Evolutionary conservation across 2,113 vertebrate genomes (phyloP), one percentile per base, ranked within the genome.

Genomic region (Rhabdornis inornatus): DNA sequence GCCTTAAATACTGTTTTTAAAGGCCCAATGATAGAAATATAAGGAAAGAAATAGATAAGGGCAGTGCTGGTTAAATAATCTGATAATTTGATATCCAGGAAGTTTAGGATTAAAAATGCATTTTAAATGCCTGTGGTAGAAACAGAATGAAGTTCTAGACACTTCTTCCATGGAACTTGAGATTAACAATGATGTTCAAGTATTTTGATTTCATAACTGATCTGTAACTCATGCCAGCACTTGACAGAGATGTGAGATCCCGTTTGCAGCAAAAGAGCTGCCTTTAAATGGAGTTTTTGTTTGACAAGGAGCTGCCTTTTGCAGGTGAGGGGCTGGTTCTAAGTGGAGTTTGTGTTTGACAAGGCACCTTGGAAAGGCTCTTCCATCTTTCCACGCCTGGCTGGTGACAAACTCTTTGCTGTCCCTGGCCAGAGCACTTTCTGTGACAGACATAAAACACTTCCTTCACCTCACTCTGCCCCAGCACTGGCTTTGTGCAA

Each of bases 341-440:
- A 33, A 53, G 9, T 27, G 49, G 19, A 47, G 27, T 30, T 89
- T 10, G 44, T 87, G 15, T 39, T 79, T 53, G 6, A 7, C 40
- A 14, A 39, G 19, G 15, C 49, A 30, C 53, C 27, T 40, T 52
- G 23, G 42, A 1, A 25, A 31, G 42, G 12, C 2, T 79, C 60
- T 70, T 50, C 18, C 21, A 40, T 19, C 65, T 50, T 37, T 8
- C 33, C 10, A 2, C 13, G n/a, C 52, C 25, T 80, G 57, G 30
- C 42, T 45, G 52, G 33, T 45, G 75, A 1, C 39, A 60, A 33
- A 45, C 49, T 11, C 68, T 30, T 45, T 52, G 40, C 66, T 70
- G n/a, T 6, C 42, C 11, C 0, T 5, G 63, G 65, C 49, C 56
- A 30, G 5, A 50, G n/a, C 15, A 16, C 3, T n/a, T 53, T 19